Percentiles rank a stretch among this genome's conserved stretches.
Conservation (phyloP, 1,140 invertebrate species). For the Ectropis grisescens region DNA sequence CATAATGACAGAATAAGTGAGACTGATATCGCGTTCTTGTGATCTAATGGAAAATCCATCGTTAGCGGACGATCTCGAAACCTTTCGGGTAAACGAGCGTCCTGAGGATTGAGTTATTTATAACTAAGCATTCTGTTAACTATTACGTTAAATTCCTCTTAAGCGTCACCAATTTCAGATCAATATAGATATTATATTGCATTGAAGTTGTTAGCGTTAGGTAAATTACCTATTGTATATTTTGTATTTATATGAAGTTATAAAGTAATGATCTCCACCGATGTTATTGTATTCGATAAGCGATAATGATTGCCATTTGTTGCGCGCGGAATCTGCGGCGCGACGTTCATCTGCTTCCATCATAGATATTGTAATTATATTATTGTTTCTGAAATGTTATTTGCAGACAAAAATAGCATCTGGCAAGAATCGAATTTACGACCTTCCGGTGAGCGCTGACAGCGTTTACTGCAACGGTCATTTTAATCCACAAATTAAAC, state of each 20-base stretch:
- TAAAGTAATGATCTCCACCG: conserved; percentile 69
- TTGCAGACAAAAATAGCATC: no score
- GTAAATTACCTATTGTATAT: conserved; percentile 59
- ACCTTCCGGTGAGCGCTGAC: no score
- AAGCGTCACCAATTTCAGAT: conserved; percentile 58
- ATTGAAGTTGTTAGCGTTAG: conserved; percentile 59
- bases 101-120: conserved; percentile 20
- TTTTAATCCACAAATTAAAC: no score
- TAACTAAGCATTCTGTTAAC: conserved; percentile 44
- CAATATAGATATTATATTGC: conserved; percentile 60
- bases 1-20: conserved; percentile 65
- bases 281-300: conserved; percentile 69
- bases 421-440: no score
- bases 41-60: conserved; percentile 28
- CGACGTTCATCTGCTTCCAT: conserved; percentile 58
- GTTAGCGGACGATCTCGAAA: no score
- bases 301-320: conserved; percentile 66
- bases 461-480: no score
- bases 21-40: conserved; percentile 62
- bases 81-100: conserved; percentile 9
- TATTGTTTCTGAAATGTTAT: no score
- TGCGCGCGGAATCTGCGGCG: conserved; percentile 38
- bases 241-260: conserved; percentile 67
- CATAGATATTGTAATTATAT: conserved; percentile 53
- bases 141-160: conserved; percentile 47